Base-by-base conservation (phyloP, 2,797 vertebrate species). In the Bothrops alternatus region DNA sequence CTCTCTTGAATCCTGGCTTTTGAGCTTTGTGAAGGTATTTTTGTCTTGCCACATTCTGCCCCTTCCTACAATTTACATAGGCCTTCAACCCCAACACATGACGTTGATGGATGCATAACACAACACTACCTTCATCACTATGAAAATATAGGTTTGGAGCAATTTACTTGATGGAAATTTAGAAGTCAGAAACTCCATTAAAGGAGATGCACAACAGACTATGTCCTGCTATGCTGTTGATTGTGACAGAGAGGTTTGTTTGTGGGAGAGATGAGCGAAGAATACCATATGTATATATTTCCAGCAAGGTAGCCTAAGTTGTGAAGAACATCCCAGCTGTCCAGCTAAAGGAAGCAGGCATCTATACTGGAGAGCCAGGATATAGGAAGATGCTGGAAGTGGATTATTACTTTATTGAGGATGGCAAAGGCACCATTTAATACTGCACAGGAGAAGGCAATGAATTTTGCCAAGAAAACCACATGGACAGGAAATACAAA, bases 21-120 rank as follows among this genome's bases (percentile, higher is more conserved):
- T 91, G 92, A 95, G 91, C 90, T 89, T 82, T 91, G 91, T 50
- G 89, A 94, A 96, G 94, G 92, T 93, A 87, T 90, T 91, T n/a
- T 86, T 13, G 56, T 82, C 93, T 92, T 61, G 14, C 88, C 94
- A 26, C 91, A n/a, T 23, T 58, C 32, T 69, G n/a, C 18, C 37
- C 37, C 37, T 53, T 16, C 42, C 78, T 87, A 91, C 57, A 78
- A 63, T 89, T 88, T 93, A 89, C 87, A 53, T 91, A 93, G 87
- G 90, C 90, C 85, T 93, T 63, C 85, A 93, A 90, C 56, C 93
- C 86, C 88, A 92, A 86, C 55, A 89, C 94, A 57, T 91, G 91
- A 95, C 86, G 90, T 90, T 60, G 87, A 95, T 58, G 93, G 92
- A 92, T 37, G 25, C 2, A 78, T 60, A 82, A 73, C 93, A 91